These are phyloP conservation scores for Oryzaephilus surinamensis DNA, from an alignment of 1,140 invertebrate species.

Conservation along the genomic window DNA sequence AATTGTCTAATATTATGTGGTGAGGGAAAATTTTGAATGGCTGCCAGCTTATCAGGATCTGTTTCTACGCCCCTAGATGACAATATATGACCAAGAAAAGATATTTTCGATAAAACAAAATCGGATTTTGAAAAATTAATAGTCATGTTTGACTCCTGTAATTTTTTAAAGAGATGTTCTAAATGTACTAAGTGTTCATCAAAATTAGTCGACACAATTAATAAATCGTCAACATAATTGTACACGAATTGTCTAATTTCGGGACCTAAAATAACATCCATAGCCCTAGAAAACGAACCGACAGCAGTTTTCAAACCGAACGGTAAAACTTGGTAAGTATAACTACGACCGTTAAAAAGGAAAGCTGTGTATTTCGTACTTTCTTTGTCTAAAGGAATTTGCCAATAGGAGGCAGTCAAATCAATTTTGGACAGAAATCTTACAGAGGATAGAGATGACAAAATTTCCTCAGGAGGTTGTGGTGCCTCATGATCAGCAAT, in stretches of 20 bases:
- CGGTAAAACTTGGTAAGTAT: no score
- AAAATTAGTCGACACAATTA: conserved; percentile 17
- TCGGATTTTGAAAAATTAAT: conserved; percentile 24
- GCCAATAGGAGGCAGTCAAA: conserved; percentile 32
- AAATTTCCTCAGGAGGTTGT: conserved; percentile 21
- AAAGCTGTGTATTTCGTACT: neutral
- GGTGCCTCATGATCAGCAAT: conserved; percentile 24
- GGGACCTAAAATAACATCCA: conserved; percentile 20
- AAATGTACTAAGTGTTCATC: conserved; percentile 22
- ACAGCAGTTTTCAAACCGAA: no score
- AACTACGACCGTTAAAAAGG: neutral
- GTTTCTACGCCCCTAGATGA: conserved; percentile 24
- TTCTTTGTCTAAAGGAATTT: conserved; percentile 27
- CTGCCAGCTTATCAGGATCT: conserved; percentile 26
- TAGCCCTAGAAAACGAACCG: no score
- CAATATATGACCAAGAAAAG: conserved; percentile 27
- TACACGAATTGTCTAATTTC: conserved; percentile 15
- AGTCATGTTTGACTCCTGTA: conserved; percentile 19
- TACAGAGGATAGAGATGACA: conserved; percentile 20
- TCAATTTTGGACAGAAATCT: conserved; percentile 28
- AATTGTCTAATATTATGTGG: conserved; percentile 30
- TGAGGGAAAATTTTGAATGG: conserved; percentile 23
- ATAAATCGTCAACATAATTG: conserved; percentile 18
- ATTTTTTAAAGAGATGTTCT: conserved; percentile 13
- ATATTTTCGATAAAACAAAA: conserved; percentile 22